Evolutionary conservation across 1,140 invertebrate genomes (phyloP).

Genomic region (Triops cancriformis): DNA sequence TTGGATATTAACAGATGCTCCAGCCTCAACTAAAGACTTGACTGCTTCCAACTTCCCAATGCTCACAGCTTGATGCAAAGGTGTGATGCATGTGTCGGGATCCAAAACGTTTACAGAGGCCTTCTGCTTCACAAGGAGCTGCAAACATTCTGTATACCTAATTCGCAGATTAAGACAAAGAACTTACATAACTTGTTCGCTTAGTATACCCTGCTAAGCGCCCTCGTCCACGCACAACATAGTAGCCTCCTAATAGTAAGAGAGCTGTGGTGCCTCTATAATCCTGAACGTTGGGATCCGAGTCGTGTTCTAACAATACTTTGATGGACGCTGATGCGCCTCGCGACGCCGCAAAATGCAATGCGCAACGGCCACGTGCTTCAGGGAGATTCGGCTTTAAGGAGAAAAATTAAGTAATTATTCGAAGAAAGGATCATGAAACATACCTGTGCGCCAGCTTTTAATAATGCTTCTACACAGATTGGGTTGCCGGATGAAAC

Average conservation of each 20-base stretch:
- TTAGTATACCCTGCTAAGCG: constrained; percentile 17
- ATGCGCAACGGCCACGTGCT: constrained; percentile 22
- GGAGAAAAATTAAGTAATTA: constrained; percentile 2
- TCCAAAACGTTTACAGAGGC: constrained; percentile 33
- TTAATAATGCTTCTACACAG: neutral
- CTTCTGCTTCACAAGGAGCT: constrained; percentile 31
- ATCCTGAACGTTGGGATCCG: constrained; percentile 25
- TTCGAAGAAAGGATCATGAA: neutral
- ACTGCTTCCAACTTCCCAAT: constrained; percentile 46
- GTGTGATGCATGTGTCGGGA: constrained; percentile 39
- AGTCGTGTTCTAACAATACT: constrained; percentile 19
- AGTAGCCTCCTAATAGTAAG: constrained; percentile 23
- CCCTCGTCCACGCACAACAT: constrained; percentile 9
- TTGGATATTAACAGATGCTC: constrained; percentile 44
- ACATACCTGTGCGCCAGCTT: constrained; percentile 22
- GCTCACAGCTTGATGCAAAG: constrained; percentile 51
- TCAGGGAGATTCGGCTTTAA: constrained; percentile 22
- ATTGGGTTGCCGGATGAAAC: constrained; percentile 5
- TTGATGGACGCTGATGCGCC: constrained; percentile 20
- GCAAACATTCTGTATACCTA: constrained; percentile 32
- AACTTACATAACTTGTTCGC: neutral
- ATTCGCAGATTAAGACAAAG: neutral
- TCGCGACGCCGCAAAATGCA: constrained; percentile 25
- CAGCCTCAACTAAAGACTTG: constrained; percentile 44
- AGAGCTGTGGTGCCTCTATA: constrained; percentile 23